These are phyloP conservation scores for Ormyrus rosae DNA, from an alignment of 2,888 invertebrate species.

Conservation along the genomic window DNA sequence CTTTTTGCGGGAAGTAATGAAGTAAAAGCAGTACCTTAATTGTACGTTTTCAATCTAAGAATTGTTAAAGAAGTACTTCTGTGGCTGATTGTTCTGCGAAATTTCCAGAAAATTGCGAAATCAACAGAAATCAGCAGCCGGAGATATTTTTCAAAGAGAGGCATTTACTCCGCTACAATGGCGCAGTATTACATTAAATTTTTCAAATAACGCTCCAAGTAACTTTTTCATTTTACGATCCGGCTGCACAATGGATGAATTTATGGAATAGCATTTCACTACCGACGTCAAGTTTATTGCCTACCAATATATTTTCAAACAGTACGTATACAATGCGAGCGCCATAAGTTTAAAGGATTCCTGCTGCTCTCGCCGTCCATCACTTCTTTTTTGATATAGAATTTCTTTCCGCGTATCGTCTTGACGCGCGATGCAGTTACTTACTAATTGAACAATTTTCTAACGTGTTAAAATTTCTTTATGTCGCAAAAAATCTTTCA, in stretches of 20 bases:
- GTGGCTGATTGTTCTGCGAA: too few species aligned
- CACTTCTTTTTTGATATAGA: background rate
- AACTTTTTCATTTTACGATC: background rate
- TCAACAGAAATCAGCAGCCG: background rate
- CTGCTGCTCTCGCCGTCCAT: background rate
- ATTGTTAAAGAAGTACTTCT: too few species aligned
- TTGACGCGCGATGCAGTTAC: too few species aligned
- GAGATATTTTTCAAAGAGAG: too few species aligned
- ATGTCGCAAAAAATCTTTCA: too few species aligned
- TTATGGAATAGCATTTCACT: constrained; percentile 1
- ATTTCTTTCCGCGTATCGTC: background rate
- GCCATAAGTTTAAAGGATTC: background rate
- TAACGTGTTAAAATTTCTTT: too few species aligned
- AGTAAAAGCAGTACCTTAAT: too few species aligned
- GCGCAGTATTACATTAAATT: background rate
- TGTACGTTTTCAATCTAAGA: too few species aligned
- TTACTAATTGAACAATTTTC: too few species aligned
- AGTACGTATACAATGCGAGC: background rate
- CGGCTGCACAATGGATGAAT: background rate
- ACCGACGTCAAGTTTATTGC: background rate
- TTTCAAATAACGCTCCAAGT: background rate
- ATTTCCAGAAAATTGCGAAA: too few species aligned
- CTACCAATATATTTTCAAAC: constrained; percentile 4
- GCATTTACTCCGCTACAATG: background rate
- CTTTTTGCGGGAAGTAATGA: too few species aligned